Conservation (phyloP, 2,113 vertebrate species). For the Lampris incognitus region DNA sequence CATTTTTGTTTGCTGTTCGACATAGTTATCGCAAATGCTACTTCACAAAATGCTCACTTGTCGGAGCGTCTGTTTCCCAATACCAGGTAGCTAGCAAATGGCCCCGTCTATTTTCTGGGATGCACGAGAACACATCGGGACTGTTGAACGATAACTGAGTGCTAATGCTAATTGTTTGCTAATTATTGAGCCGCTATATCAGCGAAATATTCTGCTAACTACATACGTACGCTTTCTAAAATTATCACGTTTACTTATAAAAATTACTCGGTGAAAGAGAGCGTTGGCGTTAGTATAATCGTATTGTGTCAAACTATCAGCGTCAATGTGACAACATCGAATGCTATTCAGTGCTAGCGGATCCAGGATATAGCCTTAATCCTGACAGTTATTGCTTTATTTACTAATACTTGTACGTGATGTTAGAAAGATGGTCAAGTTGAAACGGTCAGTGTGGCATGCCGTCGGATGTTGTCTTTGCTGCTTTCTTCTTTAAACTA, state of each 20-base stretch:
- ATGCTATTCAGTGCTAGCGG: neutral
- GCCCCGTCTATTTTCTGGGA: slow-evolving; percentile 58
- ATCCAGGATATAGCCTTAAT: slow-evolving; percentile 39
- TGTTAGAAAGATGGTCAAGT: neutral
- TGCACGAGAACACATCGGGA: neutral
- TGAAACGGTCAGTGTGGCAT: neutral
- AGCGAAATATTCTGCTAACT: neutral
- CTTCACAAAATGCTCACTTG: too few relatives aligned
- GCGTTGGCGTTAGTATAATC: too few relatives aligned
- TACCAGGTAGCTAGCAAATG: slow-evolving; percentile 24
- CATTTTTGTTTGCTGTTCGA: too few relatives aligned
- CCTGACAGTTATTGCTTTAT: neutral
- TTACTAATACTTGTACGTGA: neutral
- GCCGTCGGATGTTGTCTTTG: too few relatives aligned
- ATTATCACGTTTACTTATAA: rapidly evolving
- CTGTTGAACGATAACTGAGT: slow-evolving; percentile 12
- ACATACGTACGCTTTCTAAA: neutral
- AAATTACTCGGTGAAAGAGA: neutral
- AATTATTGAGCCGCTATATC: neutral
- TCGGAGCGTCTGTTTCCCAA: slow-evolving; percentile 14
- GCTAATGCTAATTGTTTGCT: slow-evolving; percentile 23
- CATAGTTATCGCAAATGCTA: too few relatives aligned
- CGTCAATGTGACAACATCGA: too few relatives aligned
- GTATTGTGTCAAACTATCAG: neutral
- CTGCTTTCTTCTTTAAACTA: too few relatives aligned